Evolutionary conservation across 2,113 vertebrate species (phyloP), one percentile per base, ranked within the genome.

Genomic region (Charina bottae): DNA sequence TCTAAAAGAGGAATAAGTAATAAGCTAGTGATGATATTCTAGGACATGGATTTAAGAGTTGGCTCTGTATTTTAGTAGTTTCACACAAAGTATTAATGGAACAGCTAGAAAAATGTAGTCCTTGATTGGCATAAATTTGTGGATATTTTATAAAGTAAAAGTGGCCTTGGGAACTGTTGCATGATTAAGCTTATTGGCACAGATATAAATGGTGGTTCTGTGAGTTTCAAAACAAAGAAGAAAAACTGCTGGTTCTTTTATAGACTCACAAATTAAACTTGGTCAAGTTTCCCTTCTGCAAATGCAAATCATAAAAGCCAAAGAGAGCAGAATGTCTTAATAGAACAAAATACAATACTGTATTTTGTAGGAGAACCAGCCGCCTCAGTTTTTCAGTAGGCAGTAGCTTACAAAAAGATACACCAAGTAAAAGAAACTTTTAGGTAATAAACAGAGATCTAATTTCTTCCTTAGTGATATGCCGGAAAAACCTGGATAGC

Each of bases 401-500:
- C 46, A 92, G 49, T 58, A 84, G 62, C 92, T 64, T 90, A 83
- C 28, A 11, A 84, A 24, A 62, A 93, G 89, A 53, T 88, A n/a
- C 5, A 89, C 89, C 88, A 55, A 78, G 60, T 54, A 78, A 89
- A 33, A 59, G 49, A 83, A 89, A 87, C 11, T 84, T 87, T 62
- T 91, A 64, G 83, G 87, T 59, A 21, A 21, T 87, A 0, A 83
- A 12, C 62, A 3, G 46, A 3, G 46, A 90, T 26, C 58, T 33
- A 26, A 93, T 54, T 62, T 90, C 15, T 90, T 90, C 28, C 93
- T 9, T 90, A 99, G 99, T 99, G 98, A 98, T 99, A 88, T 99
- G 99, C 97, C 97, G 98, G 95, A 99, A 99, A 95, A 98, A 98
- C 78, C 96, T 99, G 95, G 99, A 99, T 96, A 99, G 99, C 96